Percentiles rank a stretch among this genome's conserved stretches.
Evolutionary conservation across 2,113 vertebrate species (phyloP).

Genomic region (Polyodon spathula): DNA sequence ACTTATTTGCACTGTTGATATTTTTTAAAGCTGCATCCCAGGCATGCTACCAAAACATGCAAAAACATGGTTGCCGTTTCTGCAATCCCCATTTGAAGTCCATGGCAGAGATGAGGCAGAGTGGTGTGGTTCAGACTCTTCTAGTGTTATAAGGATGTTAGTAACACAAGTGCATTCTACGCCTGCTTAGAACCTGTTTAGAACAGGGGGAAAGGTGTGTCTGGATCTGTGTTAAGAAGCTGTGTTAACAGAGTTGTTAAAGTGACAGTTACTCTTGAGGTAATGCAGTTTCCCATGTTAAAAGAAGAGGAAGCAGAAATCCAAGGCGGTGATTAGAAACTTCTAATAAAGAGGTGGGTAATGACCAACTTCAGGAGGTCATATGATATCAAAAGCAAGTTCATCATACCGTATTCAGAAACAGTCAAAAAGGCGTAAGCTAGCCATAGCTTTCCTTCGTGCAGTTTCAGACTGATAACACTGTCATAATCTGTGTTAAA

Average conservation of each 20-base stretch:
- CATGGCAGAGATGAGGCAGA: constrained; percentile 33
- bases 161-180: constrained; percentile 42
- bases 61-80: constrained; percentile 62
- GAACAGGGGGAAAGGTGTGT: constrained; percentile 25
- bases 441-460: too few relatives aligned
- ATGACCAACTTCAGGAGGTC: too few relatives aligned
- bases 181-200: constrained; percentile 34
- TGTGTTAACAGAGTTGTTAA: constrained; percentile 52
- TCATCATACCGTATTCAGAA: too few relatives aligned
- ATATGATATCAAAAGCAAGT: too few relatives aligned
- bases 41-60: constrained; percentile 70
- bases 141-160: constrained; percentile 59
- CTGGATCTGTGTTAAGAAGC: constrained; percentile 41
- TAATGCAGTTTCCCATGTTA: constrained; percentile 72
- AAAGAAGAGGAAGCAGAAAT: too few relatives aligned
- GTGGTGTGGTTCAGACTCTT: constrained; percentile 33
- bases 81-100: constrained; percentile 50
- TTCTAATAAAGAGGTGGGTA: too few relatives aligned
- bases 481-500: too few relatives aligned
- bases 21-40: constrained; percentile 48
- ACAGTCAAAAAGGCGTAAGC: too few relatives aligned
- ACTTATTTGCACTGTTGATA: constrained; percentile 33
- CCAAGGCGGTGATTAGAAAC: too few relatives aligned
- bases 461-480: too few relatives aligned
- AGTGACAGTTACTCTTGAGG: constrained; percentile 59